Base-by-base conservation (phyloP, 2,113 vertebrate genomes). In the Zingel zingel region DNA sequence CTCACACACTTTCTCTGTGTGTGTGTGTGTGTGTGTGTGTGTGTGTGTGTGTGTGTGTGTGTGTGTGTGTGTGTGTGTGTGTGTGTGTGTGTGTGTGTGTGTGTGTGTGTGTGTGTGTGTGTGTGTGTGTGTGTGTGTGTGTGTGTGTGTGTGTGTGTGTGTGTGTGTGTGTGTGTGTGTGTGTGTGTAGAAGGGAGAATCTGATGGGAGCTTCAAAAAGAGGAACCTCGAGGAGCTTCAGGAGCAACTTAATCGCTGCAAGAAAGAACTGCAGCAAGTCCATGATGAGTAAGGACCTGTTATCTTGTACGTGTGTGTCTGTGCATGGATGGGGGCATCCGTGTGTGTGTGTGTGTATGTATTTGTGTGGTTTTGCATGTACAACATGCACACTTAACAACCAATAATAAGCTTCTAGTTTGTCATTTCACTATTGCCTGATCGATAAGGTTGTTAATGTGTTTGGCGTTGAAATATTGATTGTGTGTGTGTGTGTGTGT, bases 281-380 rank as follows among this genome's bases (percentile, higher is more conserved):
- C 71, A 92, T n/a, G 92, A 95, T 51, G 97, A 98, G 98, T 98
- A 93, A 96, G 96, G 30, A 43, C 6, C 6, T 7, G 7, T 76
- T 30, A 47, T 27, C 61, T 2, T 76, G 27, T 69, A 21, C 25
- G 16, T 56, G n/a, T 30, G 39, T 53, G 7, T 59, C 25, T 33
- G 58, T 61, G 56, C 23, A 50, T 67, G 54, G 39, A 15, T 63
- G 2, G 25, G 25, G 1, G 23, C 25, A 25, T n/a, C n/a, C n/a
- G n/a, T 54, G 21, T n/a, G 39, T 36, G 7, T 59, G 58, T 33
- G 58, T 61, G 56, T 33, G 18, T 36, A 9, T 45, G 47, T 53
- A 21, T 56, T 23, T 47, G 33, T 66, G 15, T 59, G 39, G 43
- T 56, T 61, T 61, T 73, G 61, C 8, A 30, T 77, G n/a, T 18